Percentiles rank a stretch among this genome's conserved stretches.
These are phyloP conservation scores for Carposina sasakii DNA, from an alignment of 1,140 invertebrate species.

Conservation along the genomic window DNA sequence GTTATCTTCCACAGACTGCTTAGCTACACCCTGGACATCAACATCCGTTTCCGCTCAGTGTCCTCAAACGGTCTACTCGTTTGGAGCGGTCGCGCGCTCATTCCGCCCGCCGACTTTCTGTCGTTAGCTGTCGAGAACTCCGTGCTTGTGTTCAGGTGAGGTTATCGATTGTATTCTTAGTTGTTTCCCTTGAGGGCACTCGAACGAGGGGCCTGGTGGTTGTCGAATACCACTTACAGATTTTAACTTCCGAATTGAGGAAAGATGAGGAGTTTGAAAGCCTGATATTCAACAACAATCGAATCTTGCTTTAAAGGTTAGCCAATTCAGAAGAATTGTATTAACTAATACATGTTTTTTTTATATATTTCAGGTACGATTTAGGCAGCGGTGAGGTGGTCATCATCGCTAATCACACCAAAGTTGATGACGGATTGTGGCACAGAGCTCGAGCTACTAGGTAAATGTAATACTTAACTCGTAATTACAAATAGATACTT, in stretches of 20 bases:
- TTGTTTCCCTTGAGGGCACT: slow-evolving; percentile 9
- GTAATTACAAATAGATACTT: no score
- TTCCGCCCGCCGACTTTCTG: slow-evolving; percentile 80
- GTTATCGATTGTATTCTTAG: background rate
- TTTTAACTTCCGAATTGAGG: no score
- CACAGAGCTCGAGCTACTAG: slow-evolving; percentile 90
- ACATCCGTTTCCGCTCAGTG: slow-evolving; percentile 82
- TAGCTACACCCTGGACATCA: slow-evolving; percentile 86
- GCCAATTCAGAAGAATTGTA: no score
- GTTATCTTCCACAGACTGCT: slow-evolving; percentile 76
- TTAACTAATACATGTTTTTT: no score
- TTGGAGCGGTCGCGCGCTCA: slow-evolving; percentile 84
- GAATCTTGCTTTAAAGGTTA: no score
- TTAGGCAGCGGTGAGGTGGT: slow-evolving; percentile 84
- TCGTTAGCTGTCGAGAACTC: slow-evolving; percentile 88
- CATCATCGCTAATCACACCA: slow-evolving; percentile 89
- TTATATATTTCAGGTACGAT: slow-evolving; percentile 75
- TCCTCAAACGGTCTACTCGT: slow-evolving; percentile 85
- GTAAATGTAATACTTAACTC: no score
- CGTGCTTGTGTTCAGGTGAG: slow-evolving; percentile 62
- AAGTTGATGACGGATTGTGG: slow-evolving; percentile 93
- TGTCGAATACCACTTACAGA: no score
- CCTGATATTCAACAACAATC: no score
- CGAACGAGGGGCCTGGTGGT: no score
- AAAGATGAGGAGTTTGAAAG: no score